Conservation (phyloP, 1,140 invertebrate species). For the Eurosta solidaginis region DNA sequence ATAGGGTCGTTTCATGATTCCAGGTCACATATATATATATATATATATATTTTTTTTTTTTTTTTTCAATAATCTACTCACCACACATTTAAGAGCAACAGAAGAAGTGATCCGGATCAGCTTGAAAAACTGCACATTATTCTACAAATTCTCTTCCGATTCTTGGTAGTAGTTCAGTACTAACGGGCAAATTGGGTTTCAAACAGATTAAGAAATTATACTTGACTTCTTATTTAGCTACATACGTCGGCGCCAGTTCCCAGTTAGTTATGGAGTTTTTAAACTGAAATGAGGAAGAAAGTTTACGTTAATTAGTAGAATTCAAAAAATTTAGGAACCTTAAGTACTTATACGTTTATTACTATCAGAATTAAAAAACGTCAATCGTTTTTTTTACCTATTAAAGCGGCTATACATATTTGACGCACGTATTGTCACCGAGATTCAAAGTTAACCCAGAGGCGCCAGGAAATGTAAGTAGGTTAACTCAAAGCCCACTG, state of each 20-base stretch:
- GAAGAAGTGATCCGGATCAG: constrained; percentile 29
- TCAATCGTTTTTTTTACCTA: no score
- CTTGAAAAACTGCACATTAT: constrained; percentile 28
- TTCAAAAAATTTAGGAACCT: no score
- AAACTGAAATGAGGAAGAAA: neutral
- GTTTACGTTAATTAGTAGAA: no score
- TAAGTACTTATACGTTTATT: no score
- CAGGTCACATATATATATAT: no score
- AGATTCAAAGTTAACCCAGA: no score
- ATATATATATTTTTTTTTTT: neutral
- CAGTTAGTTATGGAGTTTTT: neutral
- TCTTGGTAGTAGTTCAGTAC: neutral
- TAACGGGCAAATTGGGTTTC: neutral
- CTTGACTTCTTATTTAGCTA: neutral
- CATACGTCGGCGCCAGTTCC: neutral
- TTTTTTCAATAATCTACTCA: neutral
- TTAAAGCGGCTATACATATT: no score
- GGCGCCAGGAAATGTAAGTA: no score
- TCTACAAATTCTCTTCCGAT: neutral
- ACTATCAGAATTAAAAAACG: no score
- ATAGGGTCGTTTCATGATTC: no score
- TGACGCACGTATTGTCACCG: no score
- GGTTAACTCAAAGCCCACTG: no score
- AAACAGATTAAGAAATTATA: neutral
- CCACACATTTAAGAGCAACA: constrained; percentile 34